These are phyloP conservation scores for Periophthalmodon schlosseri DNA, from an alignment of 2,113 vertebrate species.

Conservation along the genomic window DNA sequence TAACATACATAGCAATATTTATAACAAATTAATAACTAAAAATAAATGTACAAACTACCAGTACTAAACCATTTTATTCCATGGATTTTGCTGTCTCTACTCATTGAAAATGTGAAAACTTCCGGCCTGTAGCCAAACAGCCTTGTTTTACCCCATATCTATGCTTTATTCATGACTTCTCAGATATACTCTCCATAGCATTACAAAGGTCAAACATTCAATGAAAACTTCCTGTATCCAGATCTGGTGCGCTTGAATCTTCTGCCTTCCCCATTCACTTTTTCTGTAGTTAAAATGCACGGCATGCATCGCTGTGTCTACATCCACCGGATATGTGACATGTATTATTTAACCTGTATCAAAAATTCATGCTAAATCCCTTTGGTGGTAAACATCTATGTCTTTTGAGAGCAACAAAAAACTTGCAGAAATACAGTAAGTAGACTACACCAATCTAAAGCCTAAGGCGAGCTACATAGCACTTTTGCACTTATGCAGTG, in stretches of 20 bases:
- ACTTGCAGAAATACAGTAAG: slow-evolving; percentile 29
- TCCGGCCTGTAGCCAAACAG: not conserved
- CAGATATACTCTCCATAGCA: not conserved
- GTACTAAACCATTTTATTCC: not conserved
- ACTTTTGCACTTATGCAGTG: slow-evolving; percentile 47
- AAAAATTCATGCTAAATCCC: slow-evolving; percentile 60
- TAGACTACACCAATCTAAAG: slow-evolving; percentile 26
- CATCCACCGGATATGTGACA: slow-evolving; percentile 42
- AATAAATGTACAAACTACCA: too few species aligned
- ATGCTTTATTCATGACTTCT: not conserved
- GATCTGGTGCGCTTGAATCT: slow-evolving; percentile 23
- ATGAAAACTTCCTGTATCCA: slow-evolving; percentile 1
- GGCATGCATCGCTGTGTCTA: slow-evolving; percentile 26
- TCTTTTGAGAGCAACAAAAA: slow-evolving; percentile 43
- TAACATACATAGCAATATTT: too few species aligned
- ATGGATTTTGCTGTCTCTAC: not conserved
- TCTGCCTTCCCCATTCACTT: slow-evolving; percentile 21
- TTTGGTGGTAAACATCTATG: slow-evolving; percentile 49
- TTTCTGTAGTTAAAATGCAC: slow-evolving; percentile 19
- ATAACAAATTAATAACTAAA: too few species aligned
- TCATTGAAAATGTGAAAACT: not conserved
- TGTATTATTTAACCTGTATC: slow-evolving; percentile 66
- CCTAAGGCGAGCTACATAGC: slow-evolving; percentile 45
- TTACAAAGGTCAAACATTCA: slow-evolving; percentile 9
- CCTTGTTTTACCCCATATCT: not conserved